Conservation (phyloP, 2,888 invertebrate genomes). For the Gasteruption jaculator region DNA sequence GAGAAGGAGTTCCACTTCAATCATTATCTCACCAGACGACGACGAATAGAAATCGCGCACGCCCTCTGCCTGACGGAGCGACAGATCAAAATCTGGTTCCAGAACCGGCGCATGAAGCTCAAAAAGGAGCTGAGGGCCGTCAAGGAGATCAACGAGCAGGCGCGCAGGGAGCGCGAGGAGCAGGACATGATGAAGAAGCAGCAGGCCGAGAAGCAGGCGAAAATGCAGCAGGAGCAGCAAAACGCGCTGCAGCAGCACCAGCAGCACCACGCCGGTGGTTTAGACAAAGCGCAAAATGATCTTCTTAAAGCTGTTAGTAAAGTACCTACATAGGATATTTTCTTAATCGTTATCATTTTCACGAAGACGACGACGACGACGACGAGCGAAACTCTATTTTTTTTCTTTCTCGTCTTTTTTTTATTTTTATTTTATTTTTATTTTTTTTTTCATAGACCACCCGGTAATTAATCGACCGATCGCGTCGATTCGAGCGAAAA, state of each 20-base stretch:
- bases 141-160: constrained; percentile 93
- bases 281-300: constrained; percentile 72
- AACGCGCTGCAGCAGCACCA: constrained; percentile 68
- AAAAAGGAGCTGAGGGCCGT: constrained; percentile 93
- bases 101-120: constrained; percentile 94
- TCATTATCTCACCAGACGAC: constrained; percentile 92
- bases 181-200: constrained; percentile 89
- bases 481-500: no score
- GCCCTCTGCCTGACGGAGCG: constrained; percentile 93
- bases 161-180: constrained; percentile 83
- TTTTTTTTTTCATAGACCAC: no score
- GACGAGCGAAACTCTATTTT: no score
- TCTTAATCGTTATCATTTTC: no score
- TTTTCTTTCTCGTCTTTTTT: no score
- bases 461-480: no score
- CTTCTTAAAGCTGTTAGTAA: constrained; percentile 73
- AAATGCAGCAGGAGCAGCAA: constrained; percentile 70
- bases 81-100: constrained; percentile 97
- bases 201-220: constrained; percentile 82
- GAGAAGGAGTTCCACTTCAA: constrained; percentile 99
- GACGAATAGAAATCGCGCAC: constrained; percentile 96
- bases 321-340: constrained; percentile 68
- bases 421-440: no score
- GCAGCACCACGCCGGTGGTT: constrained; percentile 69
- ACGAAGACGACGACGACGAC: no score